Evolutionary conservation across 1,140 invertebrate genomes (phyloP), one percentile per base, ranked within the genome.

Genomic region (Achroia grisella): DNA sequence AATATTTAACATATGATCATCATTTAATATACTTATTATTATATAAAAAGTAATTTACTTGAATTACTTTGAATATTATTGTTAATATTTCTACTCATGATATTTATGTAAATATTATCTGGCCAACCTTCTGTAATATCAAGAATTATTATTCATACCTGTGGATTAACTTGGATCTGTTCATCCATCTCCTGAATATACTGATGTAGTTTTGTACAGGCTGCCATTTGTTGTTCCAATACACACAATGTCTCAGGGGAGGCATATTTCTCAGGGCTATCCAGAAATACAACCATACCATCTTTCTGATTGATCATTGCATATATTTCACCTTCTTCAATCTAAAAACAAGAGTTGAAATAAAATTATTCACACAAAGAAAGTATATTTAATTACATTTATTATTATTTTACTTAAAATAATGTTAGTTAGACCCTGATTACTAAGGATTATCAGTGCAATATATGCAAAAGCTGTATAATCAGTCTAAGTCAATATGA

Each of bases 251-350:
- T 97, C 48, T 90, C 88, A 0, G 95, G 92, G 44, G 93, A 94
- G 59, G 97, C 94, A 73, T 96, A 98, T 75, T 97, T 97, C 77
- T 98, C 96, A 23, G 97, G 96, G 87, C 96, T 96, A 76, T 98
- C 97, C 54, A 96, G 92, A 75, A 99, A 99, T 14, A 96, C 88
- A 10, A 99, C 97, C 97, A 98, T 99, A 8, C 97, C 97, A 87
- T 98, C 97, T 83, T 97, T 97, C 86, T 98, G 96, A 87, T 98
- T 98, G 41, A 99, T 98, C 52, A 94, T 95, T 0, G 97, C 97
- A 89, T 94, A 98, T 56, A 99, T 98, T 88, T 98, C 96, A 40
- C 95, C 94, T 86, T 98, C 95, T 87, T 98, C 95, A 63, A 99
- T 99, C 97, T 98, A 66, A 37, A 51, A 60, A 50, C 17, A 48